Evolutionary conservation across 2,113 vertebrate species (phyloP).

Genomic region (Onychostruthus taczanowskii): DNA sequence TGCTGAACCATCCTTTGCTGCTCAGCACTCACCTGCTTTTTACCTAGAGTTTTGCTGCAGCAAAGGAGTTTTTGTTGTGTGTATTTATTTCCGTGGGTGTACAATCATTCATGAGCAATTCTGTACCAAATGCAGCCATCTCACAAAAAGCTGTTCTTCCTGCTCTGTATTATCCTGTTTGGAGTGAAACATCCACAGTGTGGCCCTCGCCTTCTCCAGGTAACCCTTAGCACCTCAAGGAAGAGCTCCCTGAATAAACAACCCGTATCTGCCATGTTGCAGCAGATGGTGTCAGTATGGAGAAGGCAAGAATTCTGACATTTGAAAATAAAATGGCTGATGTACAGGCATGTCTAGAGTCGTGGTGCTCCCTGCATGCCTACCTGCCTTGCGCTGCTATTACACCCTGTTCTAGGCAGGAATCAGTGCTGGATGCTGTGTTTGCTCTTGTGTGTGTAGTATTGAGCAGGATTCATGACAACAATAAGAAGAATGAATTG

Average conservation of each 20-base stretch:
- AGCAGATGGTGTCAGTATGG: background rate
- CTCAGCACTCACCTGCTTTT: background rate
- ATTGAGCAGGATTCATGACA: background rate
- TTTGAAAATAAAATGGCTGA: background rate
- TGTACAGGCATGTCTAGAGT: background rate
- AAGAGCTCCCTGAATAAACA: background rate
- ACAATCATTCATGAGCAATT: background rate
- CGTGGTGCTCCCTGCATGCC: background rate
- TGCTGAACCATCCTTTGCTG: background rate
- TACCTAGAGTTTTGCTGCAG: background rate
- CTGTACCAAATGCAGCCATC: background rate
- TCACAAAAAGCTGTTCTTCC: background rate
- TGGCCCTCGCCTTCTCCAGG: fast-evolving
- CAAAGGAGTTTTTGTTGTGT: background rate
- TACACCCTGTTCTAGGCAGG: background rate
- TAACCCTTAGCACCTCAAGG: background rate
- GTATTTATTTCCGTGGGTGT: background rate
- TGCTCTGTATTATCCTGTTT: background rate
- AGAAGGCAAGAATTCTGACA: background rate
- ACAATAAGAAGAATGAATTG: background rate
- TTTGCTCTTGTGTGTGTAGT: background rate
- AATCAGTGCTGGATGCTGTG: background rate
- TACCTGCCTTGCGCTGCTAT: background rate
- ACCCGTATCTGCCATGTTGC: background rate
- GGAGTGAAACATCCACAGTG: background rate